Conservation (phyloP, 2,888 invertebrate species). For the Folsomia manolachei region DNA sequence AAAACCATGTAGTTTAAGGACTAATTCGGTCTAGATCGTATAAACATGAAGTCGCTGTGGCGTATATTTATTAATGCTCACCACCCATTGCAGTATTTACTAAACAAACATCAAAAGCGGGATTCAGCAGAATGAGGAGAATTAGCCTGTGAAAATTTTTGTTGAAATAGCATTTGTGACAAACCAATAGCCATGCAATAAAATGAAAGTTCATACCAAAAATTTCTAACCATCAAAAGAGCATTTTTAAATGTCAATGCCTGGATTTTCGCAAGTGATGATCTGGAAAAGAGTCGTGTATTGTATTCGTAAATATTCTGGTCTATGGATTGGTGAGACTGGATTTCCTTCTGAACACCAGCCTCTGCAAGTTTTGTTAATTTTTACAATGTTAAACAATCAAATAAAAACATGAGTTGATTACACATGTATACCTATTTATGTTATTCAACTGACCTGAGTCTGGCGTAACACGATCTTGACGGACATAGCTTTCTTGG, state of each 20-base stretch:
- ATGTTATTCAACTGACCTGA: background rate
- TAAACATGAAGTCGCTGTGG: too few species aligned
- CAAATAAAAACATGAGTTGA: background rate
- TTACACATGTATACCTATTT: too few species aligned
- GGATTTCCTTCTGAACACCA: background rate
- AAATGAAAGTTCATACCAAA: background rate
- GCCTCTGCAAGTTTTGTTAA: background rate
- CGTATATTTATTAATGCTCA: too few species aligned
- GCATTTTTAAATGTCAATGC: constrained; percentile 1
- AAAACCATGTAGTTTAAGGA: too few species aligned
- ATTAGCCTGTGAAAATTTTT: background rate
- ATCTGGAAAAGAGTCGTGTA: background rate
- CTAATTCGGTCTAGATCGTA: too few species aligned
- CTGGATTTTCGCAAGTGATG: background rate
- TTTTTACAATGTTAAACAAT: background rate
- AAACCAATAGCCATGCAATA: too few species aligned
- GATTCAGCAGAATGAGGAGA: background rate
- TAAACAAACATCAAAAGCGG: background rate
- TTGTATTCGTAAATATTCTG: background rate
- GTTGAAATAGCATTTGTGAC: too few species aligned
- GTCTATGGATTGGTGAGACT: background rate
- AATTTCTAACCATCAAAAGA: constrained; percentile 1
- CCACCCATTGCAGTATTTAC: background rate
- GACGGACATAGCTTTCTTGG: background rate
- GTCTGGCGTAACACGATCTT: background rate